Conservation (phyloP, 2,888 invertebrate species). For the Phalera bucephala region DNA sequence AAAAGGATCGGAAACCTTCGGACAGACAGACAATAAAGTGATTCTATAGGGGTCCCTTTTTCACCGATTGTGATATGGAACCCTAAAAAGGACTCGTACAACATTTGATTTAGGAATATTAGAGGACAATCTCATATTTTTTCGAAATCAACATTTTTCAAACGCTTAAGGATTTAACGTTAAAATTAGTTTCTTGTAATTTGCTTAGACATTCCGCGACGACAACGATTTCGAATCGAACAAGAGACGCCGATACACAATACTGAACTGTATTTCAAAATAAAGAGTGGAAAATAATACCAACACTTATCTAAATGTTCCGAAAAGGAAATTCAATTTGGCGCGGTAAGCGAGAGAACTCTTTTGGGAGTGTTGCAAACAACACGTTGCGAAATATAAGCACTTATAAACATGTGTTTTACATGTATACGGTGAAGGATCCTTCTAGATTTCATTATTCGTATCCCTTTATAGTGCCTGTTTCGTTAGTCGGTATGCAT, state of each 20-base stretch:
- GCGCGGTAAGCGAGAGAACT: constrained; percentile 30
- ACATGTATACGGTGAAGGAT: constrained; percentile 2
- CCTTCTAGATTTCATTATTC: background rate
- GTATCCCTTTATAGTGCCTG: no score
- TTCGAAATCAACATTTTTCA: no score
- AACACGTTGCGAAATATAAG: constrained; percentile 17
- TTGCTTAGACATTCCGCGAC: constrained; percentile 1
- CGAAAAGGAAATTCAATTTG: constrained; percentile 43
- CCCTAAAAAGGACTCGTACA: no score
- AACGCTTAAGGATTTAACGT: no score
- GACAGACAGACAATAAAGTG: no score
- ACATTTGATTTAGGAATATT: no score
- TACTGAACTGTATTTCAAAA: constrained; percentile 15
- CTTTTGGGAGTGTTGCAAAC: constrained; percentile 29
- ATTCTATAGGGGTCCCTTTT: no score
- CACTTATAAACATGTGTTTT: constrained; percentile 17
- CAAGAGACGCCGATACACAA: constrained; percentile 5
- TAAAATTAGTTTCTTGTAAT: no score
- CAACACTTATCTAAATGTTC: constrained; percentile 39
- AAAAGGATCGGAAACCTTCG: no score
- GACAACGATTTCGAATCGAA: constrained; percentile 6
- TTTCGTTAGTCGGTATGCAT: no score
- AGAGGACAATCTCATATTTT: no score
- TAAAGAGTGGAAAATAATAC: constrained; percentile 24
- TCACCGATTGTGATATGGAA: no score